Evolutionary conservation across 2,888 invertebrate species (phyloP), one percentile per base, ranked within the genome.

Genomic region (Abrostola triplasia): DNA sequence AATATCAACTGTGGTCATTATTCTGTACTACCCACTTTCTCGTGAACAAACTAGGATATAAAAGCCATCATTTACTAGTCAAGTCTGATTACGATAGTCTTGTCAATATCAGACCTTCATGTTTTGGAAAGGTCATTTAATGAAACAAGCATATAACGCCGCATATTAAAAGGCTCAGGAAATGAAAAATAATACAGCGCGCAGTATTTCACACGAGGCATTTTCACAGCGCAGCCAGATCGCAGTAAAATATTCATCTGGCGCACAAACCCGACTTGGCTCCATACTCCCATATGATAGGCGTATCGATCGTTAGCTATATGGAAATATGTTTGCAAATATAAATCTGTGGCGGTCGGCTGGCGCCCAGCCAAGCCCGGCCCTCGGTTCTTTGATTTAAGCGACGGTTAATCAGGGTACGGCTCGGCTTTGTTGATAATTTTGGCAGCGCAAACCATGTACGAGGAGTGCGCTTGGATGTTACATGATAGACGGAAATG

Each of bases 311-410:
- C 76, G 76, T n/a, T 66, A 24, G 63, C 61, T 80, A 74, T 85
- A 84, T 88, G 85, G 82, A 85, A 86, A 87, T 87, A 84, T 81
- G 82, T 76, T 74, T 63, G 77, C 70, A 76, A 77, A 83, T 84
- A 91, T 91, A 89, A 90, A 92, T 91, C 89, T 87, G 71, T 72
- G 79, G 86, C 77, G 88, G 88, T 84, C 78, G 82, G 61, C 86
- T 91, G 92, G 92, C 90, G 51, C 44, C 37, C 55, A 35, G 90
- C 92, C 92, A 92, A 85, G 70, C 70, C 68, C 58, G 50, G 59
- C 73, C 66, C 65, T 67, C 69, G 64, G 73, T 59, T 67, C 67
- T 82, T 82, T 87, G 87, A 88, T 86, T 82, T 84, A 82, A 74
- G 81, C 81, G 78, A 78, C 81, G 79, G 81, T 84, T 84, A 84